These are phyloP conservation scores for Acronicta leporina DNA, from an alignment of 2,888 invertebrate species.

Conservation along the genomic window DNA sequence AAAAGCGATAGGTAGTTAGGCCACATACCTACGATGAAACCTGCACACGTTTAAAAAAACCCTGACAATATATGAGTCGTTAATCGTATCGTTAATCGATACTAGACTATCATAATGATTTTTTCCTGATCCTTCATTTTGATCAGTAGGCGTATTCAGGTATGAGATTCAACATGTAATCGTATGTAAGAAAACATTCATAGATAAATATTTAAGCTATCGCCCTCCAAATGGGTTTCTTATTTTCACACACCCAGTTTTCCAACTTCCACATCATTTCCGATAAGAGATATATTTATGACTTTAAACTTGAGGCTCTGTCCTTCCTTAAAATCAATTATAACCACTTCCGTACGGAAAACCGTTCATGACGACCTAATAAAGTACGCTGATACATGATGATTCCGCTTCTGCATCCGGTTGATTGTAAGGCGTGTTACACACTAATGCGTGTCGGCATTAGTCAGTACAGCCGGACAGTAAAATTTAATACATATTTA, in stretches of 20 bases:
- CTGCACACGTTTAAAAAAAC: too few relatives aligned
- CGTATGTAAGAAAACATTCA: too few relatives aligned
- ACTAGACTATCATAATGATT: too few relatives aligned
- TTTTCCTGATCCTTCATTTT: too few relatives aligned
- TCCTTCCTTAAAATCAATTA: constrained; percentile 37
- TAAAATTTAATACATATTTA: too few relatives aligned
- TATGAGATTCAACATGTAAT: too few relatives aligned
- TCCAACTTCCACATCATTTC: constrained; percentile 20
- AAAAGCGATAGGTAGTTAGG: neutral
- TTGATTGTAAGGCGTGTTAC: constrained; percentile 1
- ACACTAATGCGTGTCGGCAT: too few relatives aligned
- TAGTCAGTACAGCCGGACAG: too few relatives aligned
- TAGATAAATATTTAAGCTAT: neutral
- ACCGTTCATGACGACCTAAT: constrained; percentile 19
- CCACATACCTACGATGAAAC: too few relatives aligned
- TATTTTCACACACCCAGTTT: neutral
- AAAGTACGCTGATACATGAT: constrained; percentile 20
- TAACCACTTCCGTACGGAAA: constrained; percentile 42
- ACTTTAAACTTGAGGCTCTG: constrained; percentile 23
- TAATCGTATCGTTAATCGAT: too few relatives aligned
- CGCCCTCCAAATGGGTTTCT: neutral
- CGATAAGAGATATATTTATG: neutral
- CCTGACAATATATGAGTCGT: too few relatives aligned
- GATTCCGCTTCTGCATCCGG: constrained; percentile 29
- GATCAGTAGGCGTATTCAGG: too few relatives aligned